Base-by-base conservation (phyloP, 2,113 vertebrate species). In the Seriola aureovittata region DNA sequence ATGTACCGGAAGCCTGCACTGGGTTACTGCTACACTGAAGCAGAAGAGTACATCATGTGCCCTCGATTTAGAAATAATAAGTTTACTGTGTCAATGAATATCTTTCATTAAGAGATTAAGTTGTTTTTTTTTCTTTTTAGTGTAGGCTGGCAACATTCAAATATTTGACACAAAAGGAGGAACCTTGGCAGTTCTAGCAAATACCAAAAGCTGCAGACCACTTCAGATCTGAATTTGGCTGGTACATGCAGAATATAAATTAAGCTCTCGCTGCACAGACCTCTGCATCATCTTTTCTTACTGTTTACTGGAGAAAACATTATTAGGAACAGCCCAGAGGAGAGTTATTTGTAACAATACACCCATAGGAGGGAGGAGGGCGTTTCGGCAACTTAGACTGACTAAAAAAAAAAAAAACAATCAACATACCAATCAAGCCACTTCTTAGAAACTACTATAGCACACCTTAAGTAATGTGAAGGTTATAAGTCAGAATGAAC, bases 171-270 rank as follows among this genome's bases (percentile, higher is more conserved):
- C 21, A 57, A n/a, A 70, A 75, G 21, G 13, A 65, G 25, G 36
- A 55, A 23, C 57, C 59, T 63, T 29, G 16, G 23, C 74, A 57
- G 50, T 32, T 52, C 21, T 12, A 36, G 21, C 44, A 63, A 73
- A 74, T 48, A 55, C 50, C 58, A 55, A 71, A 71, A 54, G 21
- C 21, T 36, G 5, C 7, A 57, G 9, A 17, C 6, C 19, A 38
- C 36, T 29, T 70, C 29, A 48, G 72, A 71, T 65, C 29, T 2
- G 2, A 58, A 63, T 81, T 25, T 38, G 34, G 10, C 32, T 68
- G 40, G 19, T 69, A 34, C 21, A 60, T 40, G 70, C 21, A 42
- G 32, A 59, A 68, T 68, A 52, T 23, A 17, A 74, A 73, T 50
- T 8, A 50, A 40, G 42, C 19, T 40, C 40, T 32, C n/a, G 7